These are phyloP conservation scores for Zalophus californianus DNA, from an alignment of 2,797 vertebrate species.

Conservation along the genomic window DNA sequence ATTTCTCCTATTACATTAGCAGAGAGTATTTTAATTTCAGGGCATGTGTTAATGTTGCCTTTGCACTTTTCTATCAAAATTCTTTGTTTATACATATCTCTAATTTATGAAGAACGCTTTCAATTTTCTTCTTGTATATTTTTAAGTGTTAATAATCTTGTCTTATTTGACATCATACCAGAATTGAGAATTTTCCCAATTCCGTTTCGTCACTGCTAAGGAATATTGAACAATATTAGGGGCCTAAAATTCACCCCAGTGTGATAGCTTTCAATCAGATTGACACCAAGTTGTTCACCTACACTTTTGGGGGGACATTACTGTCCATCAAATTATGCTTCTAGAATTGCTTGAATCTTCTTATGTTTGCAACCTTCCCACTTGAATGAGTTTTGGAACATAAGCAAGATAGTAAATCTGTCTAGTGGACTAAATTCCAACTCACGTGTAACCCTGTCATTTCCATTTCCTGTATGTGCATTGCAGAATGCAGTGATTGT, in stretches of 20 bases:
- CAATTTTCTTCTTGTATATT: slow-evolving; percentile 16
- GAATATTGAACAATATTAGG: slow-evolving; percentile 21
- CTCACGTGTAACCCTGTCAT: slow-evolving; percentile 31
- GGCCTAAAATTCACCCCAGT: slow-evolving; percentile 45
- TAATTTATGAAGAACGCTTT: slow-evolving; percentile 8
- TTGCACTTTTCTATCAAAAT: slow-evolving; percentile 39
- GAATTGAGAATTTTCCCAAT: slow-evolving; percentile 56
- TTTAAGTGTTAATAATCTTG: slow-evolving; percentile 54
- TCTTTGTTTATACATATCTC: slow-evolving; percentile 44
- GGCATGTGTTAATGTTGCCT: neutral
- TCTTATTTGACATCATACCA: slow-evolving; percentile 35
- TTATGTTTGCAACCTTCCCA: slow-evolving; percentile 53
- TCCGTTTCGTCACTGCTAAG: slow-evolving; percentile 57
- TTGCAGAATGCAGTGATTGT: slow-evolving; percentile 52
- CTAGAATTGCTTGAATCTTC: slow-evolving; percentile 57
- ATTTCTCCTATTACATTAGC: neutral
- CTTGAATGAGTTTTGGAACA: slow-evolving; percentile 72
- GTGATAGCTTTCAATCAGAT: slow-evolving; percentile 59
- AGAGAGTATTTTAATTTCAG: slow-evolving; percentile 45
- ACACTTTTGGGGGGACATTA: slow-evolving; percentile 52
- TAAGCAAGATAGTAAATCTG: slow-evolving; percentile 72
- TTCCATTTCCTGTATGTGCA: slow-evolving; percentile 67
- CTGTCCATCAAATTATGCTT: slow-evolving; percentile 60
- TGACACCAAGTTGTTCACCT: slow-evolving; percentile 55
- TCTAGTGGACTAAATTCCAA: slow-evolving; percentile 61